A percentile compares a stretch with the other conserved stretches of the same genome.
Evolutionary conservation across 2,113 vertebrate species (phyloP).

Genomic region (Sceloporus tristichus): DNA sequence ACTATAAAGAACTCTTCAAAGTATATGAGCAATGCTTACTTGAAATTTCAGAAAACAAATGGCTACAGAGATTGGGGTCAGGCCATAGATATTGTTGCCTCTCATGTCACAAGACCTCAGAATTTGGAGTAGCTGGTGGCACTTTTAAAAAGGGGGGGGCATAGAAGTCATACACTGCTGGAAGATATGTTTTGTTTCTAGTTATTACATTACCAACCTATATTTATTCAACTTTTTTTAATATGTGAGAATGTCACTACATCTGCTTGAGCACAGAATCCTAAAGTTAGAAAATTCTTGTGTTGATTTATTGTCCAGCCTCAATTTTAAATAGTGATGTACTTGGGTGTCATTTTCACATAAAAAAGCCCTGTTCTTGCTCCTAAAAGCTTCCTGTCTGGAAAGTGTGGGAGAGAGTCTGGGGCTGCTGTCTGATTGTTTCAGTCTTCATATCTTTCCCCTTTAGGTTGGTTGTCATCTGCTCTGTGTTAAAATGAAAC

Average conservation of each 20-base stretch:
- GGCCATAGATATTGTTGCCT: background rate
- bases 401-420: background rate
- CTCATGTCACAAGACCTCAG: background rate
- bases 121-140: background rate
- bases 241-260: background rate
- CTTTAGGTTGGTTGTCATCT: slow-evolving; percentile 1
- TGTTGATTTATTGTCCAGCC: background rate
- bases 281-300: background rate
- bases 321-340: slow-evolving; percentile 6
- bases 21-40: background rate
- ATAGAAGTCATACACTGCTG: background rate
- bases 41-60: background rate
- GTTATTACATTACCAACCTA: background rate
- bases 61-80: background rate
- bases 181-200: background rate
- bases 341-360: slow-evolving; percentile 4
- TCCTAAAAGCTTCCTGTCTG: slow-evolving; percentile 29
- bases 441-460: background rate
- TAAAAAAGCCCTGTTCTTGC: slow-evolving; percentile 17
- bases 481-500: slow-evolving; percentile 8
- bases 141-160: background rate
- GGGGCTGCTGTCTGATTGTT: background rate
- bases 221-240: no score
- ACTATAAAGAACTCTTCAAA: background rate
- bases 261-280: background rate